These are phyloP conservation scores for Corticium candelabrum DNA, from an alignment of 37 sponge, comb jelly and placozoan species.

Conservation along the genomic window DNA sequence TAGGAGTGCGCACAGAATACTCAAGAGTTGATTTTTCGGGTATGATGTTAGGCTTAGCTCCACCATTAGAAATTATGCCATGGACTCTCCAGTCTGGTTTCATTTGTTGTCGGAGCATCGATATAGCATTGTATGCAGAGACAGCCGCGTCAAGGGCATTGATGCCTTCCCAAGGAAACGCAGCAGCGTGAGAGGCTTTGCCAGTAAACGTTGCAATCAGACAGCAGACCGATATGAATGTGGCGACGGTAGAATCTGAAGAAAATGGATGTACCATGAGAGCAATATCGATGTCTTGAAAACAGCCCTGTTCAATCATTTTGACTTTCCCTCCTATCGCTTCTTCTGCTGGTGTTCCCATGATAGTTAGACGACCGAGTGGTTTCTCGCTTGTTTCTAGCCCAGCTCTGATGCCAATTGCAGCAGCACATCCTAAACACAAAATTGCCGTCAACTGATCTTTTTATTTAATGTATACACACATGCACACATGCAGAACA, in stretches of 20 bases:
- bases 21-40: slow-evolving; percentile 43
- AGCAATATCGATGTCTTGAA: slow-evolving; percentile 60
- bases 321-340: slow-evolving; percentile 67
- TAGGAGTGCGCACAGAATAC: slow-evolving; percentile 48
- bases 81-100: slow-evolving; percentile 65
- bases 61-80: slow-evolving; percentile 54
- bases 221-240: slow-evolving; percentile 6
- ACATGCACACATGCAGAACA: no score
- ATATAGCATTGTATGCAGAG: slow-evolving; percentile 61
- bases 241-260: slow-evolving; percentile 11
- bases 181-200: slow-evolving; percentile 77
- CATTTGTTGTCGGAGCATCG: slow-evolving; percentile 74
- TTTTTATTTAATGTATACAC: no score
- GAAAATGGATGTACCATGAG: slow-evolving; percentile 87
- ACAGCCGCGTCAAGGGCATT: slow-evolving; percentile 87
- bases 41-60: slow-evolving; percentile 51
- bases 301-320: slow-evolving; percentile 51
- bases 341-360: slow-evolving; percentile 91
- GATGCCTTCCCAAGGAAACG: slow-evolving; percentile 69
- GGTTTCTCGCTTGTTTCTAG: slow-evolving; percentile 19
- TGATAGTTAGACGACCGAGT: slow-evolving; percentile 39
- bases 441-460: no score
- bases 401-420: slow-evolving; percentile 69
- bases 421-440: slow-evolving; percentile 66
- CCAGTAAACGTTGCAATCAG: slow-evolving; percentile 36